Evolutionary conservation across 2,797 vertebrate species (phyloP).

Genomic region (Malurus splendens): DNA sequence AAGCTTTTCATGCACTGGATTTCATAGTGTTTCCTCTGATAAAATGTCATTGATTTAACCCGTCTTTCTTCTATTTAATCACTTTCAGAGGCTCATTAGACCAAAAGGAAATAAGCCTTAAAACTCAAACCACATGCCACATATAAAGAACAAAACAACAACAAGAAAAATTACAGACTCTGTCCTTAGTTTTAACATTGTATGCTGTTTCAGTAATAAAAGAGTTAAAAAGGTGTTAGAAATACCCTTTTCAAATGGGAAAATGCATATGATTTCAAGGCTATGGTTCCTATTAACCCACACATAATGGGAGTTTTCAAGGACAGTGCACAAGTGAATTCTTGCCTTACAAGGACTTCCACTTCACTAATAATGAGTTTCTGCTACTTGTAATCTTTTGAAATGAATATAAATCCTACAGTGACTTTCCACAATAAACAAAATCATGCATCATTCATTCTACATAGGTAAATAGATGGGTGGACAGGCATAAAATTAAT

Average conservation of each 20-base stretch:
- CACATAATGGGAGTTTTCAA: conserved; percentile 5
- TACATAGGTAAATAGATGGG: neutral
- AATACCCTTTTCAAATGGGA: conserved; percentile 9
- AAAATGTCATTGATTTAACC: conserved; percentile 52
- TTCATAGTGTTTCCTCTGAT: conserved; percentile 41
- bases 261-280: conserved; percentile 12
- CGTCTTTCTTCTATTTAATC: conserved; percentile 59
- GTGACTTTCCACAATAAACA: neutral
- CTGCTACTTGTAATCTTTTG: neutral
- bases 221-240: conserved; percentile 9
- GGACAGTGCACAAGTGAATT: neutral
- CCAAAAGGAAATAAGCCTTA: conserved; percentile 56
- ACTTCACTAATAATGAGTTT: neutral
- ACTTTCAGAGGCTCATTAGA: conserved; percentile 61
- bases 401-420: neutral
- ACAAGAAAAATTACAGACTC: neutral
- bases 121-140: conserved; percentile 66
- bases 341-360: neutral
- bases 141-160: conserved; percentile 17
- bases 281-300: neutral
- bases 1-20: neutral
- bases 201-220: neutral
- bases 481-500: neutral
- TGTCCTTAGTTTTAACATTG: conserved; percentile 3
- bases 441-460: neutral